phyloP scores from a whole-genome alignment of 2,113 vertebrate species.

The Brienomyrus longianalis region DNA sequence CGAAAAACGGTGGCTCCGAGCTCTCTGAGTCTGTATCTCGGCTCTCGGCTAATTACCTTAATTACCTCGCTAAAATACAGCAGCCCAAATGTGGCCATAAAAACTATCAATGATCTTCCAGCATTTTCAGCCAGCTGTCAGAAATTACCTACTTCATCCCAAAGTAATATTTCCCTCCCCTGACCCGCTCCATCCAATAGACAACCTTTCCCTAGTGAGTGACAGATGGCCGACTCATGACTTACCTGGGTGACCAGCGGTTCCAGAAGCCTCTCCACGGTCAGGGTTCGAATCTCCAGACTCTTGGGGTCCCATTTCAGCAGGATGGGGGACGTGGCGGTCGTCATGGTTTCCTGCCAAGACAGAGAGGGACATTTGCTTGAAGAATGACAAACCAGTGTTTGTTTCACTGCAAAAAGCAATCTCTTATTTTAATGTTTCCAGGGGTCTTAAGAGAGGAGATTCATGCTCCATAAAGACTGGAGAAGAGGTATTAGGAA shows the following conservation, averaged over 20 bases:
- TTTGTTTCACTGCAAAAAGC: background rate
- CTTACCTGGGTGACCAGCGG: conserved; percentile 71
- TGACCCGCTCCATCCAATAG: background rate
- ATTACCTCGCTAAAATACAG: background rate
- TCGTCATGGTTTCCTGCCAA: conserved; percentile 60
- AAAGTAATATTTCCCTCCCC: background rate
- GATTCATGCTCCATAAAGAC: conserved; percentile 20
- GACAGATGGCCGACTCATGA: background rate
- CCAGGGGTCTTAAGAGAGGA: conserved; percentile 17
- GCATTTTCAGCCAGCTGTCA: background rate
- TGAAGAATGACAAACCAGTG: background rate
- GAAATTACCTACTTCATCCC: background rate
- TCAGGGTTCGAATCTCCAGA: conserved; percentile 71
- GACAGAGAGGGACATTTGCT: background rate
- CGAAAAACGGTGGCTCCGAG: background rate
- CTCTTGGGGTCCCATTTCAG: conserved; percentile 76
- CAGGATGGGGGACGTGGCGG: conserved; percentile 70
- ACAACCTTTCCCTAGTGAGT: background rate
- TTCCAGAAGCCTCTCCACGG: conserved; percentile 70
- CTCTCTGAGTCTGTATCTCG: background rate
- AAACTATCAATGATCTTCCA: background rate
- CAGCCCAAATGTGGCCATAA: background rate
- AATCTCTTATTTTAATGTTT: conserved; percentile 17
- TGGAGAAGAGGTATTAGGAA: conserved; percentile 17
- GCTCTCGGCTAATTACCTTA: background rate